These are phyloP conservation scores for Drosophila aff. DNA, from an alignment of 1,140 invertebrate species.

Conservation along the genomic window DNA sequence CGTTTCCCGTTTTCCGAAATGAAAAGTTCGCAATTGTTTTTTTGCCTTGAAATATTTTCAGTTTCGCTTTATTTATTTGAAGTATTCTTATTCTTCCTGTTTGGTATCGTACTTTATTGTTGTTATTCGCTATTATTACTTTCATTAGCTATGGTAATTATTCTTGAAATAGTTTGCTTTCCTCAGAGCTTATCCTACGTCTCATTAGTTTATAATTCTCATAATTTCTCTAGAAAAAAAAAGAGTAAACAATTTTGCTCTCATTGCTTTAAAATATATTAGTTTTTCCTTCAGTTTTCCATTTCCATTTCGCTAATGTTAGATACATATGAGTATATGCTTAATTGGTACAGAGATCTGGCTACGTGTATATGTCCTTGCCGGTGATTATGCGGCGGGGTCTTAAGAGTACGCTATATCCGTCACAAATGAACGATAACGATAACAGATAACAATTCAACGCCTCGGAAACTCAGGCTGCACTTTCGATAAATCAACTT, in stretches of 20 bases:
- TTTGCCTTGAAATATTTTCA: conserved; percentile 77
- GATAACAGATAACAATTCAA: conserved; percentile 53
- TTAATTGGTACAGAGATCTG: conserved; percentile 39
- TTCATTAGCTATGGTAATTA: conserved; percentile 45
- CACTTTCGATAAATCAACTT: conserved; percentile 34
- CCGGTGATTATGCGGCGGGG: conserved; percentile 41
- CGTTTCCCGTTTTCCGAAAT: neutral
- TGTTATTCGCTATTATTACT: conserved; percentile 49
- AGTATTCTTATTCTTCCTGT: conserved; percentile 48
- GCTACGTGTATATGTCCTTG: conserved; percentile 24
- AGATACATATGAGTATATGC: conserved; percentile 20
- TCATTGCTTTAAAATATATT: conserved; percentile 71
- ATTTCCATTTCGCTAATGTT: conserved; percentile 11
- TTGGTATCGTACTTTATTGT: conserved; percentile 32
- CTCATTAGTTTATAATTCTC: conserved; percentile 39
- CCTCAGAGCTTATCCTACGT: conserved; percentile 42
- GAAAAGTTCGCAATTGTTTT: conserved; percentile 33
- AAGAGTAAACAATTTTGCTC: conserved; percentile 50
- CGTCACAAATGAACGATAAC: conserved; percentile 59
- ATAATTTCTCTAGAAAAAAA: conserved; percentile 61
- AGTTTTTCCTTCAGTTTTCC: conserved; percentile 44
- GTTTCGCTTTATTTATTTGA: conserved; percentile 69
- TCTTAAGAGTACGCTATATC: conserved; percentile 57
- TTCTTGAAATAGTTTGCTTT: conserved; percentile 48
- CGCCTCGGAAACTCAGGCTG: conserved; percentile 30